Percentiles rank a stretch among this genome's conserved stretches.
Conservation (phyloP, 2,113 vertebrate genomes). For the Circaetus cinerascens region DNA sequence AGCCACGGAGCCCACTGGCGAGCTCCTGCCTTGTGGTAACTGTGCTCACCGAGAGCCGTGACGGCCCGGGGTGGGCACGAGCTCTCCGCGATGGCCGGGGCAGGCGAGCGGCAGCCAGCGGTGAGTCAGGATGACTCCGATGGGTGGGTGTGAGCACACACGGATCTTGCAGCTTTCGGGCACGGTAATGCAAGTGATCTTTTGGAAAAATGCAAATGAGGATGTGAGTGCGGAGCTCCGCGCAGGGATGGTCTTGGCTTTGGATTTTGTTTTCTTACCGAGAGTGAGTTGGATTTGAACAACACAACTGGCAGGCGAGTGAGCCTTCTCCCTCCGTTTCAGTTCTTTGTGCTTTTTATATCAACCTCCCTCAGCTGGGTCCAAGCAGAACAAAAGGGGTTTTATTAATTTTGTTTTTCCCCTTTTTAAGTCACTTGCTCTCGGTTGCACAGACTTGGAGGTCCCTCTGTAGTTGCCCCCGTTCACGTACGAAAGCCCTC, state of each 20-base stretch:
- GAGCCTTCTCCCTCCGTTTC: neutral
- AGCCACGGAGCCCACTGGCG: neutral
- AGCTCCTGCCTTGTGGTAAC: neutral
- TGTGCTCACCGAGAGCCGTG: fast-evolving
- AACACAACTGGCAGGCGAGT: neutral
- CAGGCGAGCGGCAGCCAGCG: neutral
- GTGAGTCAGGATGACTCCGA: neutral
- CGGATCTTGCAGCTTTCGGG: neutral
- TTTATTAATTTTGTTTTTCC: neutral
- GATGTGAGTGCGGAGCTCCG: neutral
- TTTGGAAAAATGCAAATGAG: neutral
- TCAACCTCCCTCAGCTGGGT: neutral
- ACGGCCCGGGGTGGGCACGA: neutral
- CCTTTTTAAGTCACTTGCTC: neutral
- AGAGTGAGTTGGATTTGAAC: neutral
- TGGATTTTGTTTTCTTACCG: neutral
- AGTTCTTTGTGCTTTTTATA: neutral
- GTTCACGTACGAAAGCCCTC: neutral
- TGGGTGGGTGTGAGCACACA: neutral
- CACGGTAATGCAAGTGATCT: neutral
- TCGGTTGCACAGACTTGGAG: neutral
- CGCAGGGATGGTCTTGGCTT: neutral
- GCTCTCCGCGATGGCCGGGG: neutral
- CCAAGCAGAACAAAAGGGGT: neutral
- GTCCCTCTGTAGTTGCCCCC: neutral